Base-by-base conservation (phyloP, 1,140 invertebrate genomes). In the Bicyclus anynana region DNA sequence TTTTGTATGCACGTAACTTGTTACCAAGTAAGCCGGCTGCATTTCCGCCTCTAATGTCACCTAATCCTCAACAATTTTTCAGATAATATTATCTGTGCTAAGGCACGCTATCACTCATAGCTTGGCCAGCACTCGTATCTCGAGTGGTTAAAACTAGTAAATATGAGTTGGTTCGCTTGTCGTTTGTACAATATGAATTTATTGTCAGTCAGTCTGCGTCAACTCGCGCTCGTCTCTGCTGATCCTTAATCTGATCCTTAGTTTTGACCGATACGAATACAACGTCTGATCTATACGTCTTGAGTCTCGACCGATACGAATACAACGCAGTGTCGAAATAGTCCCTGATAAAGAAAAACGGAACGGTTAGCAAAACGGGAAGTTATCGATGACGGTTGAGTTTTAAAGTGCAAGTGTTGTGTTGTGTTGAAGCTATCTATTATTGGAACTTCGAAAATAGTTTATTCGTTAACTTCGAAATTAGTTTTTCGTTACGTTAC, bases 181-280 rank as follows among this genome's bases (percentile, higher is more conserved):
- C 57, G 65, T 40, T 57, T 60, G 54, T 71, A 72, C 72, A 67
- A 74, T 78, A 74, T 72, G 64, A 72, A 76, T 79, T 77, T 78
- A 77, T 83, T 75, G 71, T 73, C 67, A 65, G 72, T 57, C 47
- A 61, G 75, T 21, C 61, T 40, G 51, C 63, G 66, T 58, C 67
- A 66, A n/a, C 60, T 69, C 49, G 65, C 69, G 59, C 75, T 67
- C 68, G 75, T 72, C 66, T 71, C 65, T 26, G 37, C 26, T 57
- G 13, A 57, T 55, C 53, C 53, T 55, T 18, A 21, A 44, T 18
- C 51, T 27, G 23, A 20, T 53, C 38, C 26, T 2, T 14, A 27
- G 51, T 53, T 10, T 44, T n/a, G 12, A 26, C 38, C 40, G 50
- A 33, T 9, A n/a, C n/a, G n/a, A 33, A 33, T 20, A 21, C 42